Evolutionary conservation across 2,797 vertebrate species (phyloP), one percentile per base, ranked within the genome.

Genomic region (Hapalemur alaotrensis): DNA sequence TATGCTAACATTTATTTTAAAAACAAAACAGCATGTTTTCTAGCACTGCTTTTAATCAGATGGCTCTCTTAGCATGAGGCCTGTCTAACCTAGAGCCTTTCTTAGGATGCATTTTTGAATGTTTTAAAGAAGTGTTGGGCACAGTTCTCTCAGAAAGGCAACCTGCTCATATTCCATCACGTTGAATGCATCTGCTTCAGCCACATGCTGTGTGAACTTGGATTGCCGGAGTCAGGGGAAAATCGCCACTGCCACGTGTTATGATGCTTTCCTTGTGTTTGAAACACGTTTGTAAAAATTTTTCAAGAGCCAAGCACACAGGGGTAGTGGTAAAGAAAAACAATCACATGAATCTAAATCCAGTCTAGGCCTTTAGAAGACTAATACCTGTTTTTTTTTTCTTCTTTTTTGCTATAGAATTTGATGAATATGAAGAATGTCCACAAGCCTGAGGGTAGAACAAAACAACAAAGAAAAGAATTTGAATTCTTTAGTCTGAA

Each of bases 141-240:
- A 87, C 48, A 32, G 35, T 97, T 92, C 83, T 97, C 97, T 97
- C 95, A 97, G 97, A 98, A 92, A 96, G 95, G 85, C 96, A 97
- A 69, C 93, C 97, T 93, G 30, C 18, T 82, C 18, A 1, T 48
- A 14, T 69, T 89, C 97, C 52, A 95, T 95, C 94, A 63, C 15
- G 15, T 86, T 17, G 3, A 22, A 59, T 81, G 13, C 25, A 67
- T 83, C 91, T 93, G 78, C 6, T 54, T n/a, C 59, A 52, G 18
- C 38, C 59, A 87, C 80, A 89, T 73, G 70, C 43, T 79, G 9
- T 38, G 48, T 93, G 78, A 65, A 65, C 54, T 52, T 28, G 25
- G 28, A 48, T 35, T 90, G 73, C 90, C 78, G 28, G 79, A 25
- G 28, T 69, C 86, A 81, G 52, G 73, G 86, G 57, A 61, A 95